Base-by-base conservation (phyloP, 2,888 invertebrate genomes). In the Dicyrtoma fusca region DNA sequence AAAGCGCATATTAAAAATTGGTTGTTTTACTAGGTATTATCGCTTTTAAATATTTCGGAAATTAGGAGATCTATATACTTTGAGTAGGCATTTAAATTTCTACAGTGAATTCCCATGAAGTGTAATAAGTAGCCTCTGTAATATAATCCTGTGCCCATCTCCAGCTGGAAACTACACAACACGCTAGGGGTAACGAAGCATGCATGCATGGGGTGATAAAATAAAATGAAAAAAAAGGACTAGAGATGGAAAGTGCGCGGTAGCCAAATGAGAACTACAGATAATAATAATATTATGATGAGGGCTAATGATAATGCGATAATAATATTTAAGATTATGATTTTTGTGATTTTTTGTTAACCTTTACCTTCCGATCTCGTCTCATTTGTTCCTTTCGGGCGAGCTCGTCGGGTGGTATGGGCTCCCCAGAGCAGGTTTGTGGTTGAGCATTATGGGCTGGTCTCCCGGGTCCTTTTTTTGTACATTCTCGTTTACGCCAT, bases 401-500 rank as follows among this genome's bases (percentile, higher is more conserved):
- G 47, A 94, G 87, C 85, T 94, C 94, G 82, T 91, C 95, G 13
- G 94, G 94, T 42, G 96, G 95, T 82, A 97, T 96, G 19, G 97
- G 97, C 82, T 97, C 97, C 8, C 97, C 97, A 79, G 94, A 94
- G 85, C 97, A 97, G 69, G 42, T 62, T 84, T 97, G 96, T 0
- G 97, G 97, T 84, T 97, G 97, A 5, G 97, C 96, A 86, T 97
- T 97, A 87, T 97, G 97, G 6, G 97, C 96, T 55, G 97, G 97
- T 84, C 98, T 90, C 0, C 98, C 97, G 0, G 97, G 97, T 19
- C 97, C 97, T 84, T 97, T 98, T 86, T 96, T 95, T 73, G 97
- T 97, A 86, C 98, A 96, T 85, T 99, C 98, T 86, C 96, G 95
- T 87, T 99, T 99, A 76, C 98, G 89, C 95, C 98, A 99, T 85